Base-by-base conservation (phyloP, 2,113 vertebrate genomes). In the Eclectus roratus region DNA sequence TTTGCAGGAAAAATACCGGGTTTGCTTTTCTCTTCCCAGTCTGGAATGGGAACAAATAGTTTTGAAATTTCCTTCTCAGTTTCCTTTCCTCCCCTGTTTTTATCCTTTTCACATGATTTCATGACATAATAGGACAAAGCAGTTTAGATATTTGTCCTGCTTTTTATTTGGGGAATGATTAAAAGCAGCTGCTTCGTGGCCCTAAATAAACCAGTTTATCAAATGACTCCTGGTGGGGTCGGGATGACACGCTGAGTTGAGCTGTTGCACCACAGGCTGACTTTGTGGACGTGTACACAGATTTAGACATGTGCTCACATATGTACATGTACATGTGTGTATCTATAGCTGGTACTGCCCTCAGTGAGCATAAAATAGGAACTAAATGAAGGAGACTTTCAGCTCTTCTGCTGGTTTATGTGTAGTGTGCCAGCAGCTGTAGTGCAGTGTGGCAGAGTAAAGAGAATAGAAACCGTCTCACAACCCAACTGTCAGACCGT, bases 61-160 rank as follows among this genome's bases (percentile, higher is more conserved):
- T 97, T 87, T 96, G 96, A 97, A 95, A 97, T 94, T 92, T 94
- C 94, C 96, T 96, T 95, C 95, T 96, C 80, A 46, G 84, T 93
- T 96, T 96, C 61, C 91, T 93, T 94, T 96, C 86, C 70, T 97
- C 70, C 35, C 35, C 95, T 97, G 94, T 95, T 97, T 97, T 97
- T 95, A 41, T 94, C 55, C 94, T 97, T 93, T 93, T 91, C 96
- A 94, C 94, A 95, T 97, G 96, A 97, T 95, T 97, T 87, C 70
- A 94, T 97, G 96, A 97, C 96, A 96, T 97, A 97, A 95, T 96
- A 65, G 86, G 89, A 95, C 91, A 89, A 92, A 92, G 80, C 77
- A 61, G 83, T 94, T 94, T 81, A 91, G 95, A 91, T 95, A 94
- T 93, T 96, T 94, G 89, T 89, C 86, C 86, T 6, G 0, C 65